These are phyloP conservation scores for Diarsia mendica DNA, from an alignment of 2,888 invertebrate species.

Conservation along the genomic window DNA sequence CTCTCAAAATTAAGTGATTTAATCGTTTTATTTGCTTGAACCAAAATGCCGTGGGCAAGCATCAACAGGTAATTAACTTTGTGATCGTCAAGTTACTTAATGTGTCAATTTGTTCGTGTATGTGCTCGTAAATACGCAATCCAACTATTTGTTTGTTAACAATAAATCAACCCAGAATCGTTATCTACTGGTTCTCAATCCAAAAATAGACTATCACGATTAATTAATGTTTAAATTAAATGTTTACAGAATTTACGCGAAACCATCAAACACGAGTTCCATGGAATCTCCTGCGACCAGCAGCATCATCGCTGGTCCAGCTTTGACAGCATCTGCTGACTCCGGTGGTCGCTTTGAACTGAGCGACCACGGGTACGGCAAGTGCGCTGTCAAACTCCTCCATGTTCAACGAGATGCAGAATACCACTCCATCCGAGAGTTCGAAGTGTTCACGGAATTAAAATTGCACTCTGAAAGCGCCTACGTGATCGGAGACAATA, in stretches of 20 bases:
- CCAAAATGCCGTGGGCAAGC: slow-evolving; percentile 88
- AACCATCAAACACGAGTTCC: slow-evolving; percentile 85
- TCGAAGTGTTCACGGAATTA: slow-evolving; percentile 93
- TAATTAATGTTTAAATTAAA: slow-evolving; percentile 39
- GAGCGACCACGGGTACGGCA: slow-evolving; percentile 93
- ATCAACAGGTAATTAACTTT: slow-evolving; percentile 83
- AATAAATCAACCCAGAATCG: slow-evolving; percentile 46
- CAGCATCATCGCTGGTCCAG: slow-evolving; percentile 63
- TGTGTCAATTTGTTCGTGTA: slow-evolving; percentile 17
- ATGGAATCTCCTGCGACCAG: slow-evolving; percentile 69
- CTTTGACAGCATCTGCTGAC: slow-evolving; percentile 83
- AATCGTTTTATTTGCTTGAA: slow-evolving; percentile 61
- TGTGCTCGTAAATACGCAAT: slow-evolving; percentile 10
- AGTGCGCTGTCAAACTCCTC: slow-evolving; percentile 93
- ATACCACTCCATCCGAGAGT: slow-evolving; percentile 93
- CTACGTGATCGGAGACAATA: slow-evolving; percentile 94
- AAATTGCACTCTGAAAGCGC: slow-evolving; percentile 93
- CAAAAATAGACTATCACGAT: slow-evolving; percentile 36
- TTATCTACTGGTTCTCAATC: slow-evolving; percentile 49
- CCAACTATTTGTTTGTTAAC: slow-evolving; percentile 35
- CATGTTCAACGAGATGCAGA: slow-evolving; percentile 92
- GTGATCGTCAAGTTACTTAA: slow-evolving; percentile 18
- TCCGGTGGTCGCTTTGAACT: slow-evolving; percentile 90
- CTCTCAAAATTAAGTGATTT: slow-evolving; percentile 86
- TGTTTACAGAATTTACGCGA: slow-evolving; percentile 86